Evolutionary conservation across 2,797 vertebrate species (phyloP), one percentile per base, ranked within the genome.

Genomic region (Sciaenops ocellatus): DNA sequence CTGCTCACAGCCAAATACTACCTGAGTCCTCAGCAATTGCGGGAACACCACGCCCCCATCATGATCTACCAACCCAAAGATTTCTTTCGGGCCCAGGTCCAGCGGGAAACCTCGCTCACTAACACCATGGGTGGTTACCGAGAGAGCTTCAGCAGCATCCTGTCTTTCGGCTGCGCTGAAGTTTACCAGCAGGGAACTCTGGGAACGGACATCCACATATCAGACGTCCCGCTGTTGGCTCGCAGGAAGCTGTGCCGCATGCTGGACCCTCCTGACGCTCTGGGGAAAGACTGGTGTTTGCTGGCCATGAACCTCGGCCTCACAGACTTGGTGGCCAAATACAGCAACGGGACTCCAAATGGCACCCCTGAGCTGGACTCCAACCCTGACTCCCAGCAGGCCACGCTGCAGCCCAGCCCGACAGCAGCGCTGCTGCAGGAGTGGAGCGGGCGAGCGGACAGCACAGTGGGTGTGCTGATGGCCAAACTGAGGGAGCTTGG

Each of bases 261-360:
- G 93, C 92, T 99, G 90, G 98, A 99, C 95, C 97, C 97, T 0
- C 98, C 97, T 0, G 98, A 99, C 82, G 96, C 98, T 38, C 95
- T 99, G 92, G 98, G 98, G 59, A 99, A 99, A 91, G 98, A 99
- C 82, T 99, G 98, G 98, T 99, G 98, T 93, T 97, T 99, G 92
- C 95, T 99, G 55, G 98, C 98, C 86, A 99, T 99, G 98, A 99
- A 99, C 93, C 92, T 99, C 65, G 97, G 97, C 82, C 97, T 99
- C 70, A 96, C 96, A 0, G 97, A 99, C 17, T 91, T 99, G 63
- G 98, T 99, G 90, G 98, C 98, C 78, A 98, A 97, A 82, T 95
- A 98, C 82, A 97, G 98, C 87, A 88, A 77, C 3, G 91, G 90
- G 69, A 94, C 90, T 68, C 92, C 91, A 47, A 96, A 95, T 8